Percentiles rank a stretch among this genome's conserved stretches.
phyloP scores from a whole-genome alignment of 2,113 vertebrate species.

The Ascaphus truei region DNA sequence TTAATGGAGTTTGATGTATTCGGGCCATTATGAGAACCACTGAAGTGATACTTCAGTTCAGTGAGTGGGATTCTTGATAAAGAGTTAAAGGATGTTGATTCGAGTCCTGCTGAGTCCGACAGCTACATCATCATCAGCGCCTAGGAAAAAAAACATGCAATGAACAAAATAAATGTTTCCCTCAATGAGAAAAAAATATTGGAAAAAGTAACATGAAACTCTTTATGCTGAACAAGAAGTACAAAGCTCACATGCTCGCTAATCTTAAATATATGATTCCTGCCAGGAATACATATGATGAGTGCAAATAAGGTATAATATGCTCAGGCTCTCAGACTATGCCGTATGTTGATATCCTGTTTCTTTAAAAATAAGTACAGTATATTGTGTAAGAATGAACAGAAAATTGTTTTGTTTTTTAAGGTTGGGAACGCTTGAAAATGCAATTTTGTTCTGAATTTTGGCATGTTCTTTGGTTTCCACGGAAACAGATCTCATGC shows the following conservation, averaged over 20 bases:
- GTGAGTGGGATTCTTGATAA: too few relatives aligned
- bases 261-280: neutral
- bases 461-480: slow-evolving; percentile 51
- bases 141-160: neutral
- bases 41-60: too few relatives aligned
- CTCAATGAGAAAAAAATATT: neutral
- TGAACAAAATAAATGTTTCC: neutral
- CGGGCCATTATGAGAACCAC: too few relatives aligned
- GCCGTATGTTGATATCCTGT: slow-evolving; percentile 11
- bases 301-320: slow-evolving; percentile 22
- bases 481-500: slow-evolving; percentile 54
- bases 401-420: slow-evolving; percentile 35
- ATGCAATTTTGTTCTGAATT: slow-evolving; percentile 25
- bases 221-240: neutral
- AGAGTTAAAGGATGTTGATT: too few relatives aligned
- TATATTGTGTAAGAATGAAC: neutral
- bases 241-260: neutral
- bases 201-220: slow-evolving; percentile 6
- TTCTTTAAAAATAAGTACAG: neutral
- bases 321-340: neutral
- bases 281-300: slow-evolving; percentile 12
- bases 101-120: too few relatives aligned
- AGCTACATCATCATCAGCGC: neutral
- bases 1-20: too few relatives aligned
- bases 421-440: slow-evolving; percentile 11